These are phyloP conservation scores for Sphaeridia pumilis DNA, from an alignment of 2,888 invertebrate species.

Conservation along the genomic window DNA sequence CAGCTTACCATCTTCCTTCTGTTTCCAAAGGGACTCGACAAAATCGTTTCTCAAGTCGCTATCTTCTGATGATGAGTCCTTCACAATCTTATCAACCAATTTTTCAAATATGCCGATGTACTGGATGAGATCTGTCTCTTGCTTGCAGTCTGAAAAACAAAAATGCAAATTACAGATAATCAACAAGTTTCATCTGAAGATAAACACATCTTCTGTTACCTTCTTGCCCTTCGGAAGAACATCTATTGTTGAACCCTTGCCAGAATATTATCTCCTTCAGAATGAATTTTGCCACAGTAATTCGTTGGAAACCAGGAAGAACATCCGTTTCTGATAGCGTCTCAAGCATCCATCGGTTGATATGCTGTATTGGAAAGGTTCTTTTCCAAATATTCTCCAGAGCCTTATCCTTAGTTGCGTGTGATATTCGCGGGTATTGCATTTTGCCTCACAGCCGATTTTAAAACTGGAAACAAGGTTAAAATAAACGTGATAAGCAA, in stretches of 20 bases:
- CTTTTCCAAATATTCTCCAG: neutral
- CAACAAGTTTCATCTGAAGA: too few species aligned
- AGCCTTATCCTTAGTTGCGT: too few species aligned
- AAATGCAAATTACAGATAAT: too few species aligned
- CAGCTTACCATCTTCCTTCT: neutral
- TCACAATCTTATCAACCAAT: neutral
- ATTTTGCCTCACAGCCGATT: too few species aligned
- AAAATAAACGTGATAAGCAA: too few species aligned
- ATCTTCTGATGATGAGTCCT: neutral
- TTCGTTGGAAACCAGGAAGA: neutral
- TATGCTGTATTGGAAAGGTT: neutral
- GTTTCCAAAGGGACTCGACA: neutral
- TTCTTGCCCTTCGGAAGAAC: neutral
- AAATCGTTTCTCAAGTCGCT: neutral
- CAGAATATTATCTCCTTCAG: neutral
- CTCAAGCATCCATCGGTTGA: neutral
- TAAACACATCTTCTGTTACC: too few species aligned
- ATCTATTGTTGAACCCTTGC: neutral
- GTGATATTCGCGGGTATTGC: too few species aligned
- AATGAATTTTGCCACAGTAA: neutral
- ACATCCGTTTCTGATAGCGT: neutral
- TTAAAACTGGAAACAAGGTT: too few species aligned
- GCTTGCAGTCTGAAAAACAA: too few species aligned
- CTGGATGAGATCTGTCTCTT: too few species aligned
- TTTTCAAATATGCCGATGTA: neutral